These are phyloP conservation scores for Argynnis bischoffii DNA, from an alignment of 2,888 invertebrate species.

Conservation along the genomic window DNA sequence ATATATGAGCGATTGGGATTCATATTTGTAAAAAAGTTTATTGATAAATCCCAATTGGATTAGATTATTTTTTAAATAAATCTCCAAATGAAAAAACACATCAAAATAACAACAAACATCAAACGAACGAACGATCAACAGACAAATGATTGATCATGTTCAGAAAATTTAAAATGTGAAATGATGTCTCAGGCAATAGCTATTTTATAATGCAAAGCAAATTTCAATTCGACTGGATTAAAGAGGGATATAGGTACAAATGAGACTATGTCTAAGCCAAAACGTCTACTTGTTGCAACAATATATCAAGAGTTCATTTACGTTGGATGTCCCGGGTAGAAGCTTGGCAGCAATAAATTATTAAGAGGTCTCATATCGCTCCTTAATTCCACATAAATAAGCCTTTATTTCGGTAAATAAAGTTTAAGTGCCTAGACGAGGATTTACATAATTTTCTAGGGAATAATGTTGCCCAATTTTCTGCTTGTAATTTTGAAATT, in stretches of 20 bases:
- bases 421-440: conserved; percentile 22
- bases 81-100: no score
- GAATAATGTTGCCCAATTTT: conserved; percentile 1
- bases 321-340: conserved; percentile 6
- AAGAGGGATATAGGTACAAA: neutral
- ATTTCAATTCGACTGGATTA: neutral
- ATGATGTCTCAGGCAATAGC: no score
- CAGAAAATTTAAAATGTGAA: no score
- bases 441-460: conserved; percentile 19
- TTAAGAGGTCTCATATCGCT: conserved; percentile 26
- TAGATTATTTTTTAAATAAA: no score
- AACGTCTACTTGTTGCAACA: conserved; percentile 1
- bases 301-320: conserved; percentile 22
- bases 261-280: conserved; percentile 4
- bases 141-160: no score
- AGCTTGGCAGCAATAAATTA: conserved; percentile 31
- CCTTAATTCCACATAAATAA: conserved; percentile 21
- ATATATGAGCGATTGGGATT: no score
- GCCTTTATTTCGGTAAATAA: conserved; percentile 26
- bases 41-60: no score
- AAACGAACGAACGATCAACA: no score
- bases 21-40: no score
- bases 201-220: no score
- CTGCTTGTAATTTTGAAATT: conserved; percentile 10
- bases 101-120: no score